Conservation (phyloP, 2,113 vertebrate genomes). For the Triplophysa rosa region DNA sequence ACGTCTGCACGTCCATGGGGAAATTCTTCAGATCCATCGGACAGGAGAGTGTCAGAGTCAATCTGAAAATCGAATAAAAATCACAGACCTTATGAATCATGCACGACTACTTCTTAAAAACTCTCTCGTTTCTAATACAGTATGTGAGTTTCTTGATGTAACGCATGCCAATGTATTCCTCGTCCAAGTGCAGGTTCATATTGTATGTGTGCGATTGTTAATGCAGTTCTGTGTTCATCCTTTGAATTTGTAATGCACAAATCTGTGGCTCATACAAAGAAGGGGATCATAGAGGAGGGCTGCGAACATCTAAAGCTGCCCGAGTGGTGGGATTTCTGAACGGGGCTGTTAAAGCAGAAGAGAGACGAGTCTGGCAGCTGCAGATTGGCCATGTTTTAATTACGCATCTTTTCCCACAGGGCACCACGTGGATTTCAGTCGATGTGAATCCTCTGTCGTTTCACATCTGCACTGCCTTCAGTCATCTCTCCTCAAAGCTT, state of each 20-base stretch:
- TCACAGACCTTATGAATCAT: background rate
- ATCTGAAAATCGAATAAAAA: conserved; percentile 74
- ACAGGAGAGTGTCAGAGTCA: conserved; percentile 94
- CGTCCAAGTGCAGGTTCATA: background rate
- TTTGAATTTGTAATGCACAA: conserved; percentile 9
- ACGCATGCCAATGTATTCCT: background rate
- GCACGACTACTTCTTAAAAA: background rate
- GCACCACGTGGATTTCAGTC: conserved; percentile 4
- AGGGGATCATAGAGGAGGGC: conserved; percentile 18
- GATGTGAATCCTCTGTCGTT: conserved; percentile 31
- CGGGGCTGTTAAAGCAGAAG: background rate
- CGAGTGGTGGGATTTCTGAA: conserved; percentile 20
- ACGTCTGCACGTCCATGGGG: conserved; percentile 97
- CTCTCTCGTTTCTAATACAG: background rate
- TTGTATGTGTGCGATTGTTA: background rate
- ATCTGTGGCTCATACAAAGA: conserved; percentile 14
- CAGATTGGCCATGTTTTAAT: conserved; percentile 50
- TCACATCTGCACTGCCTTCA: conserved; percentile 35
- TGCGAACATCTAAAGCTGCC: conserved; percentile 14
- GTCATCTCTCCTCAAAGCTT: conserved; percentile 28
- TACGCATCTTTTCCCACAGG: conserved; percentile 25
- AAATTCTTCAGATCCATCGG: conserved; percentile 99
- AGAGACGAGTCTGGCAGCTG: conserved; percentile 43
- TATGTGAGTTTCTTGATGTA: background rate
- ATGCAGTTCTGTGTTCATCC: background rate